These are phyloP conservation scores for Morus bassanus DNA, from an alignment of 2,797 vertebrate species.

Conservation along the genomic window DNA sequence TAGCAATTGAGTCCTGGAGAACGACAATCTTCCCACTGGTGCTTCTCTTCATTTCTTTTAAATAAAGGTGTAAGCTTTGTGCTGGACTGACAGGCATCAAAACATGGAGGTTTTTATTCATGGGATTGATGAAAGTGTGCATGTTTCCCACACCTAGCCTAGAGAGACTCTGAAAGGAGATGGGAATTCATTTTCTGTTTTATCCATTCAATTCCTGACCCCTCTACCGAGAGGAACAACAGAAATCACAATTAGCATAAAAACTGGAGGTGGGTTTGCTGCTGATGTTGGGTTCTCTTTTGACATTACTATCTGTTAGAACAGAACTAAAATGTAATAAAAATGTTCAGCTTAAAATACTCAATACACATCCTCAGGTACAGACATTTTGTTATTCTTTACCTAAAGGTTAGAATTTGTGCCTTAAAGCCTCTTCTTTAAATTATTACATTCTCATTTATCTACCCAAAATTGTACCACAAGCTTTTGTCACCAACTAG, in stretches of 20 bases:
- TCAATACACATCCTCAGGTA: not conserved
- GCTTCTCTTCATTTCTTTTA: not conserved
- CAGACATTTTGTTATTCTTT: not conserved
- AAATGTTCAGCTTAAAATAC: not conserved
- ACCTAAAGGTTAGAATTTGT: not conserved
- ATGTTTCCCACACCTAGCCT: not conserved
- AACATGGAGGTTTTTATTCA: constrained; percentile 1
- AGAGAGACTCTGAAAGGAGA: not conserved
- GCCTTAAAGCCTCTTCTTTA: not conserved
- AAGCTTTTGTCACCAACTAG: not conserved
- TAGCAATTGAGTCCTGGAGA: not conserved
- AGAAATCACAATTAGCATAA: not conserved
- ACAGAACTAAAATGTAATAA: not conserved
- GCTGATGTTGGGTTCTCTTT: not conserved
- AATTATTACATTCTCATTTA: not conserved
- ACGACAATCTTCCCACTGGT: not conserved
- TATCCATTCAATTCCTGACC: not conserved
- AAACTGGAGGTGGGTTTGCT: not conserved
- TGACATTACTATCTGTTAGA: not conserved
- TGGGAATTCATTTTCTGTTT: not conserved
- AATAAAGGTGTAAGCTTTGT: not conserved
- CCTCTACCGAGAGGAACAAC: not conserved
- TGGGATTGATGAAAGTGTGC: not conserved
- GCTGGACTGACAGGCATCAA: not conserved
- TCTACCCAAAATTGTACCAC: not conserved